Evolutionary conservation across 1,140 invertebrate genomes (phyloP), one percentile per base, ranked within the genome.

Genomic region (Drosophila jambulina): DNA sequence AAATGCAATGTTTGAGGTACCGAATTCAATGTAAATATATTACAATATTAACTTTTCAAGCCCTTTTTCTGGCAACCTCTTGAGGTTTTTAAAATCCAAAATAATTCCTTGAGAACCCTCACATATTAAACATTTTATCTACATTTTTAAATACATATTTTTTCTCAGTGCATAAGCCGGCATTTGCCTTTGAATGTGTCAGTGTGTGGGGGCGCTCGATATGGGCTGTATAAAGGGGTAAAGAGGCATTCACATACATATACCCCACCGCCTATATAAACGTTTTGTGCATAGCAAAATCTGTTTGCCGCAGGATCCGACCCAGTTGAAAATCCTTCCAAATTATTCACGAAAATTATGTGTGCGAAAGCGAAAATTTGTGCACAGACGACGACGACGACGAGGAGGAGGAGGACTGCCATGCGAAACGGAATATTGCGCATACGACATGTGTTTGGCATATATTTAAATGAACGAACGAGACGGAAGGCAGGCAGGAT

Each of bases 351-450:
- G 76, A 69, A 79, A 83, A 84, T 88, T 80, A 88, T 88, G 68
- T 83, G 71, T 88, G 80, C 77, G 71, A 83, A 88, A 78, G 84
- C 80, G 83, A 87, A 88, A 84, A 86, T 87, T 87, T 76, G 58
- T 65, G 76, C 78, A 68, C 21, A 54, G 51, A 54, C 53, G 21
- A 17, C 4, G n/a, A 8, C 10, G 12, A 23, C 43, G 43, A 45
- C 1, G 19, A 21, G 1, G 19, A n/a, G 10, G 15, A 17, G 5
- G 38, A 45, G 23, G 46, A 64, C 43, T 53, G 34, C 40, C 42
- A 53, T 21, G 45, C 23, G 59, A 72, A 49, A 27, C 49, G 53
- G 53, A 36, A 75, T 77, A 78, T 74, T 75, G 75, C 71, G 84
- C 74, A 82, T 86, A 79, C 78, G 82, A 64, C 60, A 51, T 56